Evolutionary conservation across 2,888 invertebrate genomes (phyloP), one percentile per base, ranked within the genome.

Genomic region (Scaeva pyrastri): DNA sequence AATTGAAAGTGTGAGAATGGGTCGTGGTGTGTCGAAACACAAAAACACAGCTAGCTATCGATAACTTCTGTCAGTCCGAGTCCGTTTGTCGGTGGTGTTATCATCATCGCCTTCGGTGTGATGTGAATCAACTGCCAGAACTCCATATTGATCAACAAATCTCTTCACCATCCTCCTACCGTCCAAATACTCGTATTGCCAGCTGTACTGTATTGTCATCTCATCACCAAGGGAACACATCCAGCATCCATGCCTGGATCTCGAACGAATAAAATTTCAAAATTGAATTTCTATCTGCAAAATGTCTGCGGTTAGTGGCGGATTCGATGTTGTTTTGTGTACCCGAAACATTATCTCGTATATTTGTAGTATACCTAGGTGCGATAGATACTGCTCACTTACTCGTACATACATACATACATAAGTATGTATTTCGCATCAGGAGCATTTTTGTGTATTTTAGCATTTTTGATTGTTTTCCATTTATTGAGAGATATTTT

Each of bases 241-340:
- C 31, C 31, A 31, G 8, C 31, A 31, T 31, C 31, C 31, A 31
- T 26, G 7, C 8, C 31, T 41, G 39, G 68, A 68, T 52, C 21
- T 12, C 80, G 68, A 73, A 70, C 80, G 75, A 80, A 80, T 85
- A 72, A 72, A 72, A 52, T 75, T 80, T 60, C 48, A 85, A 60
- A 80, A 85, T 80, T 85, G 75, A 85, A 85, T 85, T 85, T 85
- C 75, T 80, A 76, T 85, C 60, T 75, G 66, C 31, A 56, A 70
- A 78, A 56, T 74, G 48, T 56, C 83, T 77, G 70, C 41, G 62
- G 70, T 68, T 31, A 66, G 14, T 66, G 48, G 48, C 36, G 48
- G 48, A 48, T 68, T 68, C 68, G 39, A 52, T 39, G 31, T 66
- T 66, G 31, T 48, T 31, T 21, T 66, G n/a, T 68, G 52, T 68